Base-by-base conservation (phyloP, 2,797 vertebrate species). In the Harpagifer antarcticus region DNA sequence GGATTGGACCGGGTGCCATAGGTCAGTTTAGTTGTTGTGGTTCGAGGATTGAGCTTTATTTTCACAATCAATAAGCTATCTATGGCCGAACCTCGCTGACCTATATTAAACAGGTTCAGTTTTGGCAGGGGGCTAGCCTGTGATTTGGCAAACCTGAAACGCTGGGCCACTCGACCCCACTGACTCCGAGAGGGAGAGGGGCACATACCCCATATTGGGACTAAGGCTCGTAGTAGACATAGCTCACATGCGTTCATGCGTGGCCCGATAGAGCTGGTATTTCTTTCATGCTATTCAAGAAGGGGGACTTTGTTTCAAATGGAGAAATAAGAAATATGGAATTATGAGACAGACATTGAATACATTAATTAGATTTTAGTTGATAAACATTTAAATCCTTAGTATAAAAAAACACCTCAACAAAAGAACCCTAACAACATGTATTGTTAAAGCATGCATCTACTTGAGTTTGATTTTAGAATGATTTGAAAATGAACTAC, bases 181-280 rank as follows among this genome's bases (percentile, higher is more conserved):
- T 93, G 92, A 93, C 92, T 66, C 64, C 14, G 64, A 76, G 84
- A 86, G 88, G 62, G 78, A 81, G 85, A 72, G 88, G 84, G 90
- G 82, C 88, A 79, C 82, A 89, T 82, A 89, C 84, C 91, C 92
- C 91, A 91, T 88, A 90, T 91, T 90, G 90, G 88, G 91, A 88
- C 89, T 79, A 70, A 83, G 76, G 90, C 89, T 89, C 83, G 89
- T 92, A 91, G 91, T 93, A 91, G 83, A 86, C 95, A 96, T 96
- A 96, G 91, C 96, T 95, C 84, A 77, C 86, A 89, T 85, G 91
- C 94, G 89, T 89, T 94, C 89, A 94, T 94, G 95, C 94, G 79
- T 93, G 89, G 89, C 92, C 78, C 87, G 89, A 95, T 94, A 93
- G 93, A 95, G 91, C 85, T 91, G 91, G 92, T 92, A 91, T 93